Evolutionary conservation across 2,797 vertebrate species (phyloP).

Genomic region (Stomatorhinus walkeri): DNA sequence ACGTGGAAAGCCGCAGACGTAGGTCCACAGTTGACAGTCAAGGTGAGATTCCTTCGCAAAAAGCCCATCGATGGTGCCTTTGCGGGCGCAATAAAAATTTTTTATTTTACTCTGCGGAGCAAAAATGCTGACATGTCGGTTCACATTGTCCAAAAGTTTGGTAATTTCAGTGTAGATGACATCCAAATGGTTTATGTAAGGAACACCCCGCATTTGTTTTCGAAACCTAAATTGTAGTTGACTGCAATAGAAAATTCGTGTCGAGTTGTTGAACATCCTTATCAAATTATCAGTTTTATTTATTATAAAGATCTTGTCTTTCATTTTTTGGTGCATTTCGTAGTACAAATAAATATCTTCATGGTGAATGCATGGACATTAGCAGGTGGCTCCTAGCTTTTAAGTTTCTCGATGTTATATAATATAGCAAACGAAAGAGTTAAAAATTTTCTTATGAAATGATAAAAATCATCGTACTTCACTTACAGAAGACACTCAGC

Average conservation of each 20-base stretch:
- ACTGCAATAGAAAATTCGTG: background rate
- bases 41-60: slow-evolving; percentile 44
- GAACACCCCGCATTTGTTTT: background rate
- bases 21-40: slow-evolving; percentile 47
- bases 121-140: background rate
- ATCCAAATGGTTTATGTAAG: background rate
- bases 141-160: background rate
- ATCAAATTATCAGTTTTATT: background rate
- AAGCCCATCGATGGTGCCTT: background rate
- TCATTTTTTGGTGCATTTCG: background rate
- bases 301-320: background rate
- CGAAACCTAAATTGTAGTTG: background rate
- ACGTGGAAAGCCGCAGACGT: slow-evolving; percentile 47
- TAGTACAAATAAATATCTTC: background rate
- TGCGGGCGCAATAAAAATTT: background rate
- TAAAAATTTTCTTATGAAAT: background rate
- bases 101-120: background rate
- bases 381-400: background rate
- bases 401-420: background rate
- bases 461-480: background rate
- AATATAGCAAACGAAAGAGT: background rate
- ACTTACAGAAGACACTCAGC: background rate
- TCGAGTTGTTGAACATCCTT: background rate
- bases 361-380: background rate
- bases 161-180: background rate